Evolutionary conservation across 2,797 vertebrate species (phyloP).

Genomic region (Myripristis murdjan): DNA sequence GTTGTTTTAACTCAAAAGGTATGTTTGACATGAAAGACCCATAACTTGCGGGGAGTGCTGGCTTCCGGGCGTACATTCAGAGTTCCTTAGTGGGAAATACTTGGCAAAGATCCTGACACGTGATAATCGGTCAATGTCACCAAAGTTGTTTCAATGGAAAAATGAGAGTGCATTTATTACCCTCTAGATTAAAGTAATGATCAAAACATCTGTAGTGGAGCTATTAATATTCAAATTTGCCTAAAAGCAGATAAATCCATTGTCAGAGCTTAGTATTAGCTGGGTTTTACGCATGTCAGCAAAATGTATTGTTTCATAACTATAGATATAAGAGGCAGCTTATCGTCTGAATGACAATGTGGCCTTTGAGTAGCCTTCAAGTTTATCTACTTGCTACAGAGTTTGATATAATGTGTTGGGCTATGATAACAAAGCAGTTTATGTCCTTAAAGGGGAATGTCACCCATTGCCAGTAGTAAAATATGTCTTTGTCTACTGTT

Average conservation of each 20-base stretch:
- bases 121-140: constrained; percentile 47
- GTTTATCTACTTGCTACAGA: constrained; percentile 45
- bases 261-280: constrained; percentile 42
- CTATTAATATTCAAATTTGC: background rate
- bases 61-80: constrained; percentile 21
- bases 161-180: constrained; percentile 34
- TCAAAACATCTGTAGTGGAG: constrained; percentile 34
- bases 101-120: constrained; percentile 45
- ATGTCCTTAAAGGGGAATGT: too few species aligned
- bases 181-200: constrained; percentile 16
- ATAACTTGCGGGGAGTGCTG: background rate
- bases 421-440: too few species aligned
- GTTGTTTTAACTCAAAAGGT: constrained; percentile 57
- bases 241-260: constrained; percentile 41
- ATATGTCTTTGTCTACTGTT: too few species aligned
- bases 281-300: constrained; percentile 53
- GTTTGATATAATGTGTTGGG: background rate
- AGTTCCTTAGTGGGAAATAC: constrained; percentile 20
- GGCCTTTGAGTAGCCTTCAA: constrained; percentile 11
- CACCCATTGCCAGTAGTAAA: too few species aligned
- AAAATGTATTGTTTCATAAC: constrained; percentile 61
- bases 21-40: constrained; percentile 50
- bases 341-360: constrained; percentile 43
- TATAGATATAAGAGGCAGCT: constrained; percentile 35
- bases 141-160: constrained; percentile 10